These are phyloP conservation scores for Cantharis rufa DNA, from an alignment of 2,888 invertebrate genomes.

Conservation along the genomic window DNA sequence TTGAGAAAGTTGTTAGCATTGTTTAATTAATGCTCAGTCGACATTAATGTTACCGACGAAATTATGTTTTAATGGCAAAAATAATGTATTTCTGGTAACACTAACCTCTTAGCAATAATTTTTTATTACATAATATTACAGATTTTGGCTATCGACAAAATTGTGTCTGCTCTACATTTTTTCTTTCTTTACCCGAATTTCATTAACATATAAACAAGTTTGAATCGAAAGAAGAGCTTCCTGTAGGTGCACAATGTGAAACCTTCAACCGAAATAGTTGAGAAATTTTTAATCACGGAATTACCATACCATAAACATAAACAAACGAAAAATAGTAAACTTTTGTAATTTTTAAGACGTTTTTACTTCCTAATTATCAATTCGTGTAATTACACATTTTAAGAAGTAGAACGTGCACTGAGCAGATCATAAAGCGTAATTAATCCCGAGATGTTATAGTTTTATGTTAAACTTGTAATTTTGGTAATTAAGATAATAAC, in stretches of 20 bases:
- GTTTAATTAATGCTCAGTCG: background rate
- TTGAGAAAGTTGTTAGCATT: background rate
- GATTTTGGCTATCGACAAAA: too few relatives aligned
- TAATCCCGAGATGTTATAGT: background rate
- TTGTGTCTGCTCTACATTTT: too few relatives aligned
- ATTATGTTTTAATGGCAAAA: background rate
- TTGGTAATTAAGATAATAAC: background rate
- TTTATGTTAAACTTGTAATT: background rate
- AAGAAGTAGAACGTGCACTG: conserved; percentile 1
- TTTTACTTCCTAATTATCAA: background rate
- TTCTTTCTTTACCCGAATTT: too few relatives aligned
- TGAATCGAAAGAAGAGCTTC: background rate
- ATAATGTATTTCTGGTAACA: background rate
- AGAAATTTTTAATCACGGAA: background rate
- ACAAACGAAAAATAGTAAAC: background rate
- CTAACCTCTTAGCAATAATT: background rate
- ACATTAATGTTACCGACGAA: background rate
- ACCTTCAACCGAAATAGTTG: background rate
- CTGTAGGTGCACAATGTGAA: background rate
- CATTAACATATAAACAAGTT: background rate
- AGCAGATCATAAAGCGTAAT: background rate
- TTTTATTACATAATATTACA: background rate
- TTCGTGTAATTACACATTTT: background rate
- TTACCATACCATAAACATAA: background rate
- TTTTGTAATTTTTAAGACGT: background rate